Percentiles rank a stretch among this genome's conserved stretches.
Evolutionary conservation across 2,113 vertebrate species (phyloP).

Genomic region (Chloebia gouldiae): DNA sequence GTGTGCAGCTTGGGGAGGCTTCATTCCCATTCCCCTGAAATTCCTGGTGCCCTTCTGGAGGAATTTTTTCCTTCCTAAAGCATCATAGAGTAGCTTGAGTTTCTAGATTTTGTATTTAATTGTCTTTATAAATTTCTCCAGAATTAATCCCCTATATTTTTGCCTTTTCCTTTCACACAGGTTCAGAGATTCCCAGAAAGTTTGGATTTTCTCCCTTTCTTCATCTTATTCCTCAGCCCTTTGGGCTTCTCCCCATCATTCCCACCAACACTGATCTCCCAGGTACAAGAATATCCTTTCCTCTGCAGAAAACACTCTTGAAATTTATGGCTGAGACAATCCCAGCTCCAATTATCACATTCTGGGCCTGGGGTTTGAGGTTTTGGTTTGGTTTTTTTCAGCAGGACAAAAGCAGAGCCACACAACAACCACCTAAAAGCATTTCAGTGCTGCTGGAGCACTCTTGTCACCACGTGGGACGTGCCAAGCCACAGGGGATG

Average conservation of each 20-base stretch:
- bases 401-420: neutral
- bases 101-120: neutral
- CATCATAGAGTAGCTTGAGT: rapidly evolving
- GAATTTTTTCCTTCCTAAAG: neutral
- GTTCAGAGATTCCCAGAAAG: neutral
- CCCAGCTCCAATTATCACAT: neutral
- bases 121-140: neutral
- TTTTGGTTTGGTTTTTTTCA: neutral
- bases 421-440: neutral
- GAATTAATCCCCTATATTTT: neutral
- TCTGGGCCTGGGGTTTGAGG: neutral
- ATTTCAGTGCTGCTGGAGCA: neutral
- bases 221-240: neutral
- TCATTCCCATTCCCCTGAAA: neutral
- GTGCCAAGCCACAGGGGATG: neutral
- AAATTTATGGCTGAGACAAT: neutral
- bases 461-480: rapidly evolving
- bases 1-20: neutral
- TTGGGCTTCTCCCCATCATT: neutral
- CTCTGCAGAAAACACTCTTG: neutral
- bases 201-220: neutral
- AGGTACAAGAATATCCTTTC: neutral
- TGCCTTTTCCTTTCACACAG: rapidly evolving
- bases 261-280: neutral
- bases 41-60: neutral